Percentiles rank a stretch among this genome's conserved stretches.
phyloP scores from a whole-genome alignment of 2,797 vertebrate species.

The Tapirus indicus region DNA sequence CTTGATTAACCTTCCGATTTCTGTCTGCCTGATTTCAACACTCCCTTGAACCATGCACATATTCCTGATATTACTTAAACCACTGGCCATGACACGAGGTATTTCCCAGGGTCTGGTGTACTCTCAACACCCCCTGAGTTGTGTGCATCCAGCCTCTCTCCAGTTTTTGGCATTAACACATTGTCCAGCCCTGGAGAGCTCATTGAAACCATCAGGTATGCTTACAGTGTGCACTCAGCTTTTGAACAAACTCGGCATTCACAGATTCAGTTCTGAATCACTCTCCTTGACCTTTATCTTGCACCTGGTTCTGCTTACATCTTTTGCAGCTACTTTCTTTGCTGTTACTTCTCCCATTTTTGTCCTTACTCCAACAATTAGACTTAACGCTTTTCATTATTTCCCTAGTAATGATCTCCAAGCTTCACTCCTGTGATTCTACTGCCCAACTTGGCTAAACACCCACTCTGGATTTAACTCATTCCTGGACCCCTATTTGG shows the following conservation, averaged over 20 bases:
- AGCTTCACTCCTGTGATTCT: background rate
- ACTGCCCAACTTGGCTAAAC: background rate
- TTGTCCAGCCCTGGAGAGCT: background rate
- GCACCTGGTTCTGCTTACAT: background rate
- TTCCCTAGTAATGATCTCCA: background rate
- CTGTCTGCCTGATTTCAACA: background rate
- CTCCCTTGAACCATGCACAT: background rate
- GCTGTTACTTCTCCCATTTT: background rate
- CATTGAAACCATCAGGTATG: fast-evolving
- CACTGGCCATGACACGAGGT: fast-evolving
- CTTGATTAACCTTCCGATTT: background rate
- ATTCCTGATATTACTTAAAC: background rate
- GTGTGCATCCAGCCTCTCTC: background rate
- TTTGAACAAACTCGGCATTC: background rate
- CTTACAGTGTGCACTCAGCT: fast-evolving
- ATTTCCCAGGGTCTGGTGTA: background rate
- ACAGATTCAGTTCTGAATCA: background rate
- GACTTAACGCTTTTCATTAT: background rate
- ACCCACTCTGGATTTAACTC: background rate
- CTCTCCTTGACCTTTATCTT: background rate
- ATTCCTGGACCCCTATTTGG: background rate
- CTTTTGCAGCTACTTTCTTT: background rate
- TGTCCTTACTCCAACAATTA: background rate
- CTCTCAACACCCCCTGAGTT: background rate
- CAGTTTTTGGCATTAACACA: background rate